Evolutionary conservation across 2,113 vertebrate species (phyloP).

Genomic region (Grus americana): DNA sequence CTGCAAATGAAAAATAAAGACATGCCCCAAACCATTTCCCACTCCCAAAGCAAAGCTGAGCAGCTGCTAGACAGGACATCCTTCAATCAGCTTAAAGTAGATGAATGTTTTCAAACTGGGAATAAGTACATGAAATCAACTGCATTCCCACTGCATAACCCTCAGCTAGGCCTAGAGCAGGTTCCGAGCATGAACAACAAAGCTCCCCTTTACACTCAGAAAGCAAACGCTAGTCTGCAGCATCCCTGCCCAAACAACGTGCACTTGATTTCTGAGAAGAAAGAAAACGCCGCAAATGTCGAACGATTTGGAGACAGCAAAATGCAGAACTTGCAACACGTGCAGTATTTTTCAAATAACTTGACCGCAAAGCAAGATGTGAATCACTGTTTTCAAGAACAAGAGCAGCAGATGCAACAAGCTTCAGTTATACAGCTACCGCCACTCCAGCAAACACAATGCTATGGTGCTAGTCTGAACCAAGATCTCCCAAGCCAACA

Average conservation of each 20-base stretch:
- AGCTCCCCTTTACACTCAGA: slow-evolving; percentile 64
- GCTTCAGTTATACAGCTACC: slow-evolving; percentile 38
- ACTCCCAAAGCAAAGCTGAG: slow-evolving; percentile 26
- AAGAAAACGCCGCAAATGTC: slow-evolving; percentile 6
- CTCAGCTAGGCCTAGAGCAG: slow-evolving; percentile 73
- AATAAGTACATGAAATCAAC: slow-evolving; percentile 74
- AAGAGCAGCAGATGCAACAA: slow-evolving; percentile 63
- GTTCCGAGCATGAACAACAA: slow-evolving; percentile 58
- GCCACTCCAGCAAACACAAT: slow-evolving; percentile 67
- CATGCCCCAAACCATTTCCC: slow-evolving; percentile 20
- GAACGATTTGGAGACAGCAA: slow-evolving; percentile 61
- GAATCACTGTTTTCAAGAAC: slow-evolving; percentile 74
- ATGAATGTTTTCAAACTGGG: slow-evolving; percentile 67
- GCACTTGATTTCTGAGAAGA: slow-evolving; percentile 65
- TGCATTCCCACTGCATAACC: slow-evolving; percentile 65
- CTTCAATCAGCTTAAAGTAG: slow-evolving; percentile 65
- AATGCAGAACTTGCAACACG: slow-evolving; percentile 68
- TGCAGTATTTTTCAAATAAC: slow-evolving; percentile 77
- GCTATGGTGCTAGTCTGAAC: slow-evolving; percentile 49
- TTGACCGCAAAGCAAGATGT: slow-evolving; percentile 76
- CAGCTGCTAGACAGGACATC: slow-evolving; percentile 32
- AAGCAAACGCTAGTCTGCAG: slow-evolving; percentile 48
- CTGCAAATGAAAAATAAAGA: slow-evolving; percentile 67
- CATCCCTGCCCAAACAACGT: slow-evolving; percentile 67
- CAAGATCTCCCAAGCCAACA: slow-evolving; percentile 47